Evolutionary conservation across 2,797 vertebrate species (phyloP).

Genomic region (Bradypodion pumilum): DNA sequence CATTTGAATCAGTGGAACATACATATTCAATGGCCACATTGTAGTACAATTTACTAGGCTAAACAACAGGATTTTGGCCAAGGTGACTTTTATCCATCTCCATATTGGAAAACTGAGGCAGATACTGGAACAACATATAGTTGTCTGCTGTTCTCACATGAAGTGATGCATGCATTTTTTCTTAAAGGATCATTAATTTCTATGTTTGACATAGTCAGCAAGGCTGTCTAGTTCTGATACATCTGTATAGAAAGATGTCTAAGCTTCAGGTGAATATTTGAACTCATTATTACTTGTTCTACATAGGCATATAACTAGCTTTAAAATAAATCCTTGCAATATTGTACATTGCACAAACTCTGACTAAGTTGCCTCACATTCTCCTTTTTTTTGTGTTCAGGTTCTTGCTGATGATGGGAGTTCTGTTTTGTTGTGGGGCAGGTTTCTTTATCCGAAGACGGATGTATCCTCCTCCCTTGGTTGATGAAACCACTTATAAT

Average conservation of each 20-base stretch:
- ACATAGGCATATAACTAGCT: neutral
- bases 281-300: neutral
- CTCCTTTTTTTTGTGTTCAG: constrained; percentile 69
- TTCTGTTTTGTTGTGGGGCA: constrained; percentile 93
- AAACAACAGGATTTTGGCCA: too few species aligned
- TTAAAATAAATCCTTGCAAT: neutral
- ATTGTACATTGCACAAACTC: neutral
- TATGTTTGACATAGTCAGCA: neutral
- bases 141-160: neutral
- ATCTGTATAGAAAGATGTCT: neutral
- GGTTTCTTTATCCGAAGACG: constrained; percentile 94
- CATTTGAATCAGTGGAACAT: too few species aligned
- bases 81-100: neutral
- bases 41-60: too few species aligned
- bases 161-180: neutral
- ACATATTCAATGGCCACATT: too few species aligned
- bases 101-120: neutral
- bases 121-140: too few species aligned
- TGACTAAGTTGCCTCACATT: neutral
- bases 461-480: constrained; percentile 90
- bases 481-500: constrained; percentile 91
- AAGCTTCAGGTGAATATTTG: neutral
- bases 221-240: neutral
- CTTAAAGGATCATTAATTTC: neutral
- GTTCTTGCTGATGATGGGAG: constrained; percentile 97